Conservation (phyloP, 2,888 invertebrate genomes). For the Unio delphinus region DNA sequence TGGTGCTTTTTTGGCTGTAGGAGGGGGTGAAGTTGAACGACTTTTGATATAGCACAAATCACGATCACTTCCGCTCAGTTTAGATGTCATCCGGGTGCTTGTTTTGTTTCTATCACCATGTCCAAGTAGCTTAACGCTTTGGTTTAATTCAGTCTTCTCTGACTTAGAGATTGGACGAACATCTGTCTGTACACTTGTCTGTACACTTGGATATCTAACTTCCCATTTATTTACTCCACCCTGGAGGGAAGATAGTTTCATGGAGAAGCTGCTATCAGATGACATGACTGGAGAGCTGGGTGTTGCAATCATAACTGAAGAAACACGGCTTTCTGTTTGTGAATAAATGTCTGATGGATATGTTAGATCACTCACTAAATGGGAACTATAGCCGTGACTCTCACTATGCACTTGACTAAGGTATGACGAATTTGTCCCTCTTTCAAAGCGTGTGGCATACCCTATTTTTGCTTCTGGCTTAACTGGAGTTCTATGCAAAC, state of each 20-base stretch:
- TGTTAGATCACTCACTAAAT: constrained; percentile 34
- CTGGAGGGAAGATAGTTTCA: constrained; percentile 4
- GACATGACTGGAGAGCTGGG: constrained; percentile 38
- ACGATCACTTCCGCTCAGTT: not conserved
- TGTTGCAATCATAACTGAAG: constrained; percentile 34
- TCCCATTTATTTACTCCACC: constrained; percentile 1
- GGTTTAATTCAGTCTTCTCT: constrained; percentile 51
- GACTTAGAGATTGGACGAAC: constrained; percentile 49
- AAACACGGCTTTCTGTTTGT: constrained; percentile 20
- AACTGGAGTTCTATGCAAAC: constrained; percentile 56
- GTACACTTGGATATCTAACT: not conserved
- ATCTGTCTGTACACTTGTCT: constrained; percentile 9
- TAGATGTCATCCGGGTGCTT: not conserved
- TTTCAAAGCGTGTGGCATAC: constrained; percentile 65
- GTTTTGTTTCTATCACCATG: constrained; percentile 23
- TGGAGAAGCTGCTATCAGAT: constrained; percentile 21
- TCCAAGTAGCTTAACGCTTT: constrained; percentile 32
- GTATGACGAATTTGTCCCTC: constrained; percentile 36
- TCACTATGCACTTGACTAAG: constrained; percentile 20
- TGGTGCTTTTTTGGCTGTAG: constrained; percentile 28
- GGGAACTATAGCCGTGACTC: constrained; percentile 6
- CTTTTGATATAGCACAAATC: constrained; percentile 8
- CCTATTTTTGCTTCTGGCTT: constrained; percentile 63
- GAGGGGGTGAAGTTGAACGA: constrained; percentile 34
- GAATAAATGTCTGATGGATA: constrained; percentile 30